Conservation (phyloP, 1,140 invertebrate genomes). For the Aphis gossypii region DNA sequence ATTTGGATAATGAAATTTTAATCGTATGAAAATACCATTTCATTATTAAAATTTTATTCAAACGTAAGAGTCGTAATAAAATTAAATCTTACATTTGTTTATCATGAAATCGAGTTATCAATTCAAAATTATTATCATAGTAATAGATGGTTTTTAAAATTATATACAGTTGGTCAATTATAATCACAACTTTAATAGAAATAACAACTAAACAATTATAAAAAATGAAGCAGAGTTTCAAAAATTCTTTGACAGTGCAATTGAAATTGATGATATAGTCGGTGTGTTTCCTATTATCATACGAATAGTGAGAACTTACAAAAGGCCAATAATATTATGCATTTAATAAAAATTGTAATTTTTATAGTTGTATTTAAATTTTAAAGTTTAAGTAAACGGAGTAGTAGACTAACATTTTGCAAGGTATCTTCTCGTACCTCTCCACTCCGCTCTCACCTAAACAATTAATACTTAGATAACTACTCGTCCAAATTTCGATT, state of each 20-base stretch:
- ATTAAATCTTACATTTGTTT: neutral
- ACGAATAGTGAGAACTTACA: neutral
- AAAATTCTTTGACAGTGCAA: neutral
- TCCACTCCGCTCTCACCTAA: too few relatives aligned
- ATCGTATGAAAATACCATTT: neutral
- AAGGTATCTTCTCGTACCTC: too few relatives aligned
- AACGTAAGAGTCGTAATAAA: neutral
- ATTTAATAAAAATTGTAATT: too few relatives aligned
- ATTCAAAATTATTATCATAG: neutral
- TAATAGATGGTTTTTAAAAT: neutral
- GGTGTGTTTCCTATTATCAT: neutral
- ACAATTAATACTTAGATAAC: too few relatives aligned
- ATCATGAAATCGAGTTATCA: neutral
- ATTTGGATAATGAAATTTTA: neutral
- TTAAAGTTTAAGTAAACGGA: too few relatives aligned
- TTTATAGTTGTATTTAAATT: too few relatives aligned
- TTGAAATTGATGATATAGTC: neutral
- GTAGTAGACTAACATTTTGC: too few relatives aligned
- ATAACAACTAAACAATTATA: neutral
- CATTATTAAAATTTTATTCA: neutral
- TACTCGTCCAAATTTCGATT: too few relatives aligned
- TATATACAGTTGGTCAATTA: neutral
- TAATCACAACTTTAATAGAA: neutral
- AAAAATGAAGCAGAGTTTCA: slow-evolving; percentile 6
- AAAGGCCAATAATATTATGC: too few relatives aligned